Evolutionary conservation across 2,797 vertebrate species (phyloP), one percentile per base, ranked within the genome.

Genomic region (Neoniphon sammara): DNA sequence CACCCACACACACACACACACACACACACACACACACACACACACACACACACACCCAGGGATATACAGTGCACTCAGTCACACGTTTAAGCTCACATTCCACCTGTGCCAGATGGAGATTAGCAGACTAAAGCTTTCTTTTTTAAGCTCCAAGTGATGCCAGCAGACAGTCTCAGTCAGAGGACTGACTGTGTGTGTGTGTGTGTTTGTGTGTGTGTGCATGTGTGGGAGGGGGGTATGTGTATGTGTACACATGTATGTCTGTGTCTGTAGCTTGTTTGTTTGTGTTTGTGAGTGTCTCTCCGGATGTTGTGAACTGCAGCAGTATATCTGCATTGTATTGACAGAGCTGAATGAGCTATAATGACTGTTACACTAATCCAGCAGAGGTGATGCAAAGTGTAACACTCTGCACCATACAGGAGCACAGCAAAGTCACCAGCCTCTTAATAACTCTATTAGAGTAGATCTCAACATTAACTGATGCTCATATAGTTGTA

Each of bases 101-200:
- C 68, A 74, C 81, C 75, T 82, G 71, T 77, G 86, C 79, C 86
- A 88, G 73, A 71, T 78, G 83, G 74, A 89, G 92, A 90, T 94
- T 92, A 93, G 47, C 23, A 50, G 84, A 75, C 75, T 88, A 91
- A 92, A 87, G 73, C 88, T 71, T 69, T 82, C 85, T 75, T 85
- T 86, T 89, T 90, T 79, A 87, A 89, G 87, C 75, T 81, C 36
- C 46, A 50, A 31, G 73, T 73, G 71, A 81, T 70, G 53, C 50
- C 49, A 60, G 57, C 76, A 57, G 73, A 55, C 58, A 64, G 65
- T 60, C 57, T 30, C 34, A 66, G 44, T 47, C 10, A 55, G 7
- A 53, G 30, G 4, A 10, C 46, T 56, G 23, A 11, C 20, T 57
- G 27, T 34, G 6, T 57, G 46, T 68, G 71, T 70, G 61, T 80